A percentile compares a stretch with the other conserved stretches of the same genome.
Evolutionary conservation across 30 jellyfish, hydroid and myxozoan species (phyloP).

Genomic region (Cassiopea xamachana): DNA sequence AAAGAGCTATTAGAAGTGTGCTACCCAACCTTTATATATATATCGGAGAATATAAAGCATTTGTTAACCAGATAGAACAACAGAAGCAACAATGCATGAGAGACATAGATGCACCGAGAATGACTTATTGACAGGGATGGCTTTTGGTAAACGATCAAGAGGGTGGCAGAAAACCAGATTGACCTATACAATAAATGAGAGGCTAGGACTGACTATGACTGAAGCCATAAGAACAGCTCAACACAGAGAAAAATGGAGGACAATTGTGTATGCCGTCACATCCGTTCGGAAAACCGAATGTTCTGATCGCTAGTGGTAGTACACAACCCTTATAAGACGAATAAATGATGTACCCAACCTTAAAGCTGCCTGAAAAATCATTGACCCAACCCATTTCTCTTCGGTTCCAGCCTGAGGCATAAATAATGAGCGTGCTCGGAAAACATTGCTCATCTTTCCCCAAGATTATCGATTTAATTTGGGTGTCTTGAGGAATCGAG

Average conservation of each 20-base stretch:
- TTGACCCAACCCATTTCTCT: no score
- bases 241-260: slow-evolving; percentile 33
- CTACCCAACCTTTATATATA: no score
- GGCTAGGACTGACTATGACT: slow-evolving; percentile 32
- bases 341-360: no score
- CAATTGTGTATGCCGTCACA: slow-evolving; percentile 53
- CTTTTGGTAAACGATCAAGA: neutral
- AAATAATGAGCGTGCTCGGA: no score
- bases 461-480: no score
- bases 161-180: slow-evolving; percentile 10
- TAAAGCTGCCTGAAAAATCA: no score
- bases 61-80: slow-evolving; percentile 1
- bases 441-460: no score
- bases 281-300: slow-evolving; percentile 34
- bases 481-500: no score
- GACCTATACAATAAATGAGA: slow-evolving; percentile 26
- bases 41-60: neutral
- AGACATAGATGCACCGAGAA: neutral
- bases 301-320: slow-evolving; percentile 29
- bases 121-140: slow-evolving; percentile 24
- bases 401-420: no score
- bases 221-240: slow-evolving; percentile 38
- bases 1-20: no score
- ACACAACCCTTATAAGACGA: neutral
- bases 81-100: slow-evolving; percentile 1